Percentiles rank a stretch among this genome's conserved stretches.
These are phyloP conservation scores for Vombatus ursinus DNA, from an alignment of 2,113 vertebrate genomes.

Conservation along the genomic window DNA sequence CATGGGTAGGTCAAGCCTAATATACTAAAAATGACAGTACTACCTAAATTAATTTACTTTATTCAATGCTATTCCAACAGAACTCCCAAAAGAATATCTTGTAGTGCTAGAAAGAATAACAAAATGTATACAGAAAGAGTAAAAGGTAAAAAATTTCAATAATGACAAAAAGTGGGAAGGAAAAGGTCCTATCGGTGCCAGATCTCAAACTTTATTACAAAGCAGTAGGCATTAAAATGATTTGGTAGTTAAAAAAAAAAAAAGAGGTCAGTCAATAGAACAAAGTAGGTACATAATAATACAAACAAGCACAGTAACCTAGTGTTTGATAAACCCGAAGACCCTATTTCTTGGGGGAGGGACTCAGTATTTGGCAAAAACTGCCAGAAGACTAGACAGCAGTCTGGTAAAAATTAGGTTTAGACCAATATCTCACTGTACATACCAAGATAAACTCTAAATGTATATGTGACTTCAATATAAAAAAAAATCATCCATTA, in stretches of 20 bases:
- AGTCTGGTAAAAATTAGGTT: not conserved
- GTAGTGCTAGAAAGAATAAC: not conserved
- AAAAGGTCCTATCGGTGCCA: not conserved
- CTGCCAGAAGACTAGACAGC: not conserved
- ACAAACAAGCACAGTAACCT: not conserved
- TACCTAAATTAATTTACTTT: not conserved
- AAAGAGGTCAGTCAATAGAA: not conserved
- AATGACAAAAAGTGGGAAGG: not conserved
- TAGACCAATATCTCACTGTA: not conserved
- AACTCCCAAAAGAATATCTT: not conserved
- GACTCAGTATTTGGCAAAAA: not conserved
- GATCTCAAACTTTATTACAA: not conserved
- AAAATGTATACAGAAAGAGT: not conserved
- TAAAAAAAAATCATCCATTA: not conserved
- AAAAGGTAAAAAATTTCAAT: not conserved
- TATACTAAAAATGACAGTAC: not conserved
- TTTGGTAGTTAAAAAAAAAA: not conserved
- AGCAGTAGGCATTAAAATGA: not conserved
- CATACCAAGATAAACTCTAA: not conserved
- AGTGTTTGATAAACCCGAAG: not conserved
- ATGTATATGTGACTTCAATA: not conserved
- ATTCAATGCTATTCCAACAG: not conserved
- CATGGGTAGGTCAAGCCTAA: not conserved
- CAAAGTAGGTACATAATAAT: not conserved
- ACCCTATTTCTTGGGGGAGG: not conserved